These are phyloP conservation scores for Mus spretus DNA, from an alignment of 2,797 vertebrate species.

Conservation along the genomic window DNA sequence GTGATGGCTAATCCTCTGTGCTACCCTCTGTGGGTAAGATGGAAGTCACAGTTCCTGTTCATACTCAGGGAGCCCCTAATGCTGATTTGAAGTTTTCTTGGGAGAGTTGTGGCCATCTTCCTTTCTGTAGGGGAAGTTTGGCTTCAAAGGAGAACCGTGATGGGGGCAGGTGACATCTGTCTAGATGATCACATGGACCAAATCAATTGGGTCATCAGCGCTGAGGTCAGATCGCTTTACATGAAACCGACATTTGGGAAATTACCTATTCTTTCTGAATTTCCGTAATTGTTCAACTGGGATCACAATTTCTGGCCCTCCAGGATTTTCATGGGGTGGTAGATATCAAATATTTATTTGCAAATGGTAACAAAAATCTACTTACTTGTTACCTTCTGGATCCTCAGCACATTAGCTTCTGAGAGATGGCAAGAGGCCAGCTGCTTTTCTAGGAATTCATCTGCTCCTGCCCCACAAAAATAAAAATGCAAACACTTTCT, in stretches of 20 bases:
- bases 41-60: neutral
- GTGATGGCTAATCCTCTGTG: neutral
- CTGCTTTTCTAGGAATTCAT: conserved; percentile 72
- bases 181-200: conserved; percentile 10
- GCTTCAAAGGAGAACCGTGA: neutral
- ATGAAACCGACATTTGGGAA: neutral
- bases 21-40: neutral
- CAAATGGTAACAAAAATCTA: conserved; percentile 9
- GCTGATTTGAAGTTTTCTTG: conserved; percentile 32
- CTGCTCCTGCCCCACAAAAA: conserved; percentile 66
- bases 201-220: neutral
- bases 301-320: conserved; percentile 54
- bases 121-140: neutral
- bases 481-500: conserved; percentile 75
- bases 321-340: neutral
- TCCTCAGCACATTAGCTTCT: conserved; percentile 41
- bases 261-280: conserved; percentile 43
- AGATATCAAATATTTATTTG: conserved; percentile 42
- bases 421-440: conserved; percentile 60
- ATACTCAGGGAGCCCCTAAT: neutral
- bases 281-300: conserved; percentile 44
- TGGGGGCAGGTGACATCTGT: neutral
- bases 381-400: conserved; percentile 48
- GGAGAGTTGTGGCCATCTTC: neutral
- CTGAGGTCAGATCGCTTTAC: conserved; percentile 29